A percentile compares a stretch with the other conserved stretches of the same genome.
phyloP scores from a whole-genome alignment of 2,113 vertebrate species.

The Zapornia atra region DNA sequence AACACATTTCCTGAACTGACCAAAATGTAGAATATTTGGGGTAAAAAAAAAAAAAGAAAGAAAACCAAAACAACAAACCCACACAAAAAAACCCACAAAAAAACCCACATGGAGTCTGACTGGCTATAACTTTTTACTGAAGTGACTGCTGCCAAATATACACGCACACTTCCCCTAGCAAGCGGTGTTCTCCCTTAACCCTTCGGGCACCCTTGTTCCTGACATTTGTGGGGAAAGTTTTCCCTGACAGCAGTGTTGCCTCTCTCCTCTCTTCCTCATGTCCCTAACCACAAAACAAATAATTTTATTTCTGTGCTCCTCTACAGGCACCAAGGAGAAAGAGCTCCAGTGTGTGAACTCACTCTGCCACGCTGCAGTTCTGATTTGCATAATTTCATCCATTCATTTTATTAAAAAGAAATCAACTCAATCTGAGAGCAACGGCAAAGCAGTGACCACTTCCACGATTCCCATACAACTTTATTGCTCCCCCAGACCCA shows the following conservation, averaged over 20 bases:
- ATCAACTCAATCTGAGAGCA: neutral
- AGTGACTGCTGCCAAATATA: slow-evolving; percentile 53
- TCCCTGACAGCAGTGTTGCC: neutral
- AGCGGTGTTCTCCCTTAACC: slow-evolving; percentile 55
- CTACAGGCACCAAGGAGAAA: neutral
- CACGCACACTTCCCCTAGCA: slow-evolving; percentile 24
- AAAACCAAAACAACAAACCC: neutral
- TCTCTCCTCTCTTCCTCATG: neutral
- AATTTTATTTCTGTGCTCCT: neutral
- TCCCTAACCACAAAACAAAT: neutral
- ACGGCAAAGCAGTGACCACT: neutral
- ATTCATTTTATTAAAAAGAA: neutral
- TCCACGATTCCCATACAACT: neutral
- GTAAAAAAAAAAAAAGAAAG: neutral
- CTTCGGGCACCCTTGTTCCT: slow-evolving; percentile 8
- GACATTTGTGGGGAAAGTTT: neutral
- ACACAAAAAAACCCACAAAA: neutral
- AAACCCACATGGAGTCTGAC: slow-evolving; percentile 48
- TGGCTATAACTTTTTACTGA: slow-evolving; percentile 61
- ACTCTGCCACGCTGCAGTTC: neutral
- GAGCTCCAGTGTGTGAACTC: neutral
- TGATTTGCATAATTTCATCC: neutral
- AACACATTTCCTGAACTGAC: slow-evolving; percentile 57
- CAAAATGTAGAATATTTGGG: slow-evolving; percentile 58
- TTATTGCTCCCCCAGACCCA: neutral